Evolutionary conservation across 2,888 invertebrate genomes (phyloP).

Genomic region (Tenthredo livida): DNA sequence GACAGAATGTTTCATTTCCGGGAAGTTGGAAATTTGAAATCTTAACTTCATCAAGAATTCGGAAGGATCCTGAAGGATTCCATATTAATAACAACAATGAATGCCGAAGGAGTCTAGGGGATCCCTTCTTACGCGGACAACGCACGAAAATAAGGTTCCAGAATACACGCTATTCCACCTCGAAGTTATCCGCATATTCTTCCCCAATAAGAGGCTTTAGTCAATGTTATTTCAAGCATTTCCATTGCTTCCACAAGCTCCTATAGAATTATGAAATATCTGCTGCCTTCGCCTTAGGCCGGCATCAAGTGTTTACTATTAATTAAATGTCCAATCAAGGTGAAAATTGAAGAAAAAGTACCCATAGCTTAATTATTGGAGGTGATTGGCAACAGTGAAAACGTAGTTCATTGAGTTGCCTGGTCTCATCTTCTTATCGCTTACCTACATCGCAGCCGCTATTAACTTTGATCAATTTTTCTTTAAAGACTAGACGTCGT

Average conservation of each 20-base stretch:
- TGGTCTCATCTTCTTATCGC: not conserved
- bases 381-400: not conserved
- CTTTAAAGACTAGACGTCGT: not conserved
- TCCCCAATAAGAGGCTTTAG: not conserved
- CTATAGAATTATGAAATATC: not conserved
- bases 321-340: not conserved
- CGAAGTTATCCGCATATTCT: slow-evolving; percentile 9
- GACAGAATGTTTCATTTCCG: not conserved
- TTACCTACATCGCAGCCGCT: not conserved
- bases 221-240: slow-evolving; percentile 2
- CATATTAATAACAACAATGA: not conserved
- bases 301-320: not conserved
- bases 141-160: not conserved
- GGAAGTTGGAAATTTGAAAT: not conserved
- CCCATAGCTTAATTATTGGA: not conserved
- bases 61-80: not conserved
- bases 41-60: not conserved
- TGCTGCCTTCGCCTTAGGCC: not conserved
- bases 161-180: not conserved
- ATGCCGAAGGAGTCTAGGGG: not conserved
- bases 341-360: not conserved
- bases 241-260: not conserved
- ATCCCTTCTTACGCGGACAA: not conserved
- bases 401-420: not conserved
- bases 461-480: slow-evolving; percentile 6